Conservation (phyloP, 2,797 vertebrate species). For the Phalloptychus januarius region DNA sequence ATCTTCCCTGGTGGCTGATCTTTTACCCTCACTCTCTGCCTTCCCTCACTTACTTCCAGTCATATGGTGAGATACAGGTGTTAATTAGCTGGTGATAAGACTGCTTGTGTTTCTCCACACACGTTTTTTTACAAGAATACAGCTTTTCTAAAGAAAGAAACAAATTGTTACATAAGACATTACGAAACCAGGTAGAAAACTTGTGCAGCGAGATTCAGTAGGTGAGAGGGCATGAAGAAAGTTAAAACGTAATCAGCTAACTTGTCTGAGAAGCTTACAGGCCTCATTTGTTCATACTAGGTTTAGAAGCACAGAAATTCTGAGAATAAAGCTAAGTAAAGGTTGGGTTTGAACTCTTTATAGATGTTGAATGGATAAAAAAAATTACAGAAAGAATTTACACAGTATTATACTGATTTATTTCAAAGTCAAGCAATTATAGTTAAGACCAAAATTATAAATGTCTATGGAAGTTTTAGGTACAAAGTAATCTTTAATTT, state of each 20-base stretch:
- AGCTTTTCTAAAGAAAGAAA: constrained; percentile 38
- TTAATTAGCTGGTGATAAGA: constrained; percentile 63
- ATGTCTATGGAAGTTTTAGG: not conserved
- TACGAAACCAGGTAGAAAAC: constrained; percentile 15
- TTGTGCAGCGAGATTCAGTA: not conserved
- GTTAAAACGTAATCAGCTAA: constrained; percentile 16
- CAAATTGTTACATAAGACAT: constrained; percentile 50
- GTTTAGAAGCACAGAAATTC: constrained; percentile 8
- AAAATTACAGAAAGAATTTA: not conserved
- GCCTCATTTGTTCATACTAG: constrained; percentile 31
- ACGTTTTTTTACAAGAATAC: constrained; percentile 42
- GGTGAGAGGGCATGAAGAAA: constrained; percentile 25
- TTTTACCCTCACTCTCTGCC: constrained; percentile 29
- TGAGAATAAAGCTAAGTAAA: constrained; percentile 46
- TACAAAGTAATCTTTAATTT: not conserved
- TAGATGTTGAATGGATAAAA: not conserved
- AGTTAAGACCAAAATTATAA: not conserved
- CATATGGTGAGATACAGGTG: constrained; percentile 60
- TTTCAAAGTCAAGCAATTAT: not conserved
- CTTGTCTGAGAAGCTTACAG: constrained; percentile 10
- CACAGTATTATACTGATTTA: not conserved
- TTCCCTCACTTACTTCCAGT: constrained; percentile 26
- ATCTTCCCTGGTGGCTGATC: constrained; percentile 57
- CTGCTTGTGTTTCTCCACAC: constrained; percentile 17
- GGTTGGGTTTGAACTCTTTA: constrained; percentile 32